Conservation (phyloP, 1,140 invertebrate genomes). For the Metaphire vulgaris region DNA sequence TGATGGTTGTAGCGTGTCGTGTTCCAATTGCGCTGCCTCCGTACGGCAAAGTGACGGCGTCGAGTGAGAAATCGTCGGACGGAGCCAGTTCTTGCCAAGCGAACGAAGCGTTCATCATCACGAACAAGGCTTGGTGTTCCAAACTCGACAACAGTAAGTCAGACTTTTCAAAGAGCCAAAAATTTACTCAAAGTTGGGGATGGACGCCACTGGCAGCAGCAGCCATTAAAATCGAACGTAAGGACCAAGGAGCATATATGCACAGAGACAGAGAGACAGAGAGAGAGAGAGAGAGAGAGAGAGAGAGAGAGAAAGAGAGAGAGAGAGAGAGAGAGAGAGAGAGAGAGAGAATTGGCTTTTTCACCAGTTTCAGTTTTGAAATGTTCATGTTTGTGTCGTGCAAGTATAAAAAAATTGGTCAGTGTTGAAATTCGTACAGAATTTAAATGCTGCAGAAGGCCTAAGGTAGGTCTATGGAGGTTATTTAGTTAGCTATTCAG, state of each 20-base stretch:
- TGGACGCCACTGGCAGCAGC: too few relatives aligned
- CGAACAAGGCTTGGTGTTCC: slow-evolving; percentile 58
- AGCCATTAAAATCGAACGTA: too few relatives aligned
- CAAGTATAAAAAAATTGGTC: too few relatives aligned
- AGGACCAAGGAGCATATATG: too few relatives aligned
- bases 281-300: slow-evolving; percentile 14
- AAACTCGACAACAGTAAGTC: slow-evolving; percentile 55
- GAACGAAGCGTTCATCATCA: slow-evolving; percentile 56
- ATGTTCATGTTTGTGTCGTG: too few relatives aligned
- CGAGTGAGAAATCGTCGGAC: slow-evolving; percentile 50
- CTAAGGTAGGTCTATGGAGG: too few relatives aligned
- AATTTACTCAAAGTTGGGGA: too few relatives aligned
- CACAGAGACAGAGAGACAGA: slow-evolving; percentile 18
- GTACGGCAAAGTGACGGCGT: slow-evolving; percentile 55
- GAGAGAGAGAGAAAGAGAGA: slow-evolving; percentile 15
- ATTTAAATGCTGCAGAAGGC: too few relatives aligned
- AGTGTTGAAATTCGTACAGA: too few relatives aligned
- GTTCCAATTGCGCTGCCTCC: slow-evolving; percentile 56
- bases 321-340: slow-evolving; percentile 18
- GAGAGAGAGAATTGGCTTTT: too few relatives aligned
- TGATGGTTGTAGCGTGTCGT: slow-evolving; percentile 54
- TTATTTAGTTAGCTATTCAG: too few relatives aligned
- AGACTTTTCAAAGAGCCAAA: neutral
- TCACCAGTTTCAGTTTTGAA: too few relatives aligned
- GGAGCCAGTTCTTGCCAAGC: slow-evolving; percentile 56